These are phyloP conservation scores for Drosophila tanythrix DNA, from an alignment of 2,888 invertebrate species.

Conservation along the genomic window DNA sequence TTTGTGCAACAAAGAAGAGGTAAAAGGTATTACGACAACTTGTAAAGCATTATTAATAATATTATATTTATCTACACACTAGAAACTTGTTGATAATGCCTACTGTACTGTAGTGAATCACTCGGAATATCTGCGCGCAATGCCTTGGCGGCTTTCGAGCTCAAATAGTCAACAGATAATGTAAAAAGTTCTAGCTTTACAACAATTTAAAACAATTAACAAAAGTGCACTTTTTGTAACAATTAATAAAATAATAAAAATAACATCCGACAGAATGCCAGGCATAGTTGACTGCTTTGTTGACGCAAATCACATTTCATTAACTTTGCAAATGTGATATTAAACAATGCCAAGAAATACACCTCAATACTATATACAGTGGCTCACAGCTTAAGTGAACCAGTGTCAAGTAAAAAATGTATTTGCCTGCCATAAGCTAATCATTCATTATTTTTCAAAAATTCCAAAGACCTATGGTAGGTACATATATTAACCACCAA, in stretches of 20 bases:
- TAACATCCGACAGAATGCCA: neutral
- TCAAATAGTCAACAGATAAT: neutral
- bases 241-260: neutral
- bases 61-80: neutral
- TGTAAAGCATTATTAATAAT: neutral
- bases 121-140: conserved; percentile 4
- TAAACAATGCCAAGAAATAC: too few species aligned
- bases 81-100: conserved; percentile 28
- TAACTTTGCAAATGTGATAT: too few species aligned
- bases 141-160: conserved; percentile 27
- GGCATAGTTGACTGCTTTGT: neutral
- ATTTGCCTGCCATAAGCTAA: too few species aligned
- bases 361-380: too few species aligned
- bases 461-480: too few species aligned
- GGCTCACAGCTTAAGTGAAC: too few species aligned
- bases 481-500: too few species aligned
- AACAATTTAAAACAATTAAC: neutral
- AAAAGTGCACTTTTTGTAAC: neutral
- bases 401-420: too few species aligned
- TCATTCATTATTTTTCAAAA: too few species aligned
- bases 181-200: neutral
- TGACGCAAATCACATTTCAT: neutral
- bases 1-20: conserved; percentile 27
- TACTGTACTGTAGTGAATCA: conserved; percentile 28
- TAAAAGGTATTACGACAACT: conserved; percentile 12